Evolutionary conservation across 2,888 invertebrate species (phyloP), one percentile per base, ranked within the genome.

Genomic region (Harpagoxenus sublaevis): DNA sequence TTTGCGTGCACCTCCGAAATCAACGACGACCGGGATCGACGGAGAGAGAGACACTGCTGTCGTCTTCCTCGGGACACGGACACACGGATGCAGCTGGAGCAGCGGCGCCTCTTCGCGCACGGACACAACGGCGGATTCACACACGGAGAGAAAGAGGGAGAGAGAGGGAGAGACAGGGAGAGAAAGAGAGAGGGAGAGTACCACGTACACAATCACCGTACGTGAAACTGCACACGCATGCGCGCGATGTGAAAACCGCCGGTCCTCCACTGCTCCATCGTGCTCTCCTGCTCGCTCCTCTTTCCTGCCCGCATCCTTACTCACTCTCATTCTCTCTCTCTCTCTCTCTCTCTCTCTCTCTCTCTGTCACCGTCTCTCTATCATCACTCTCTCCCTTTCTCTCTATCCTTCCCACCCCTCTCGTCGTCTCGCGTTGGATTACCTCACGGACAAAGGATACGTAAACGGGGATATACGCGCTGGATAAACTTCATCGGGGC

Each of bases 381-480:
- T 42, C 45, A 23, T 10, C 8, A 23, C 2, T 5, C 65, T 74
- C 60, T 53, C 53, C 60, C 63, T 79, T 62, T 48, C 71, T 42
- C 53, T 12, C 8, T 42, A 4, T 5, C n/a, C 42, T 63, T 62
- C 28, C 39, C 51, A 31, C 65, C 28, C 53, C 48, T 63, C 42
- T 48, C 39, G 51, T 18, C 60, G 39, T 62, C 74, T 84, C 87
- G 86, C 87, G 84, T 84, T 84, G 89, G 89, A 91, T 90, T 90
- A 89, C 85, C 88, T 83, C 87, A 82, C 82, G 86, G 88, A 89
- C 89, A 89, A 89, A 89, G 91, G 88, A 91, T 90, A 90, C 89
- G 86, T 91, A 89, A 90, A 87, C 83, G 77, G 82, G 83, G 81
- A 87, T 87, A 87, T 84, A 71, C 83, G 82, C 74, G 83, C 68